Evolutionary conservation across 1,140 invertebrate species (phyloP).

Genomic region (Yoshiicerus persimilis): DNA sequence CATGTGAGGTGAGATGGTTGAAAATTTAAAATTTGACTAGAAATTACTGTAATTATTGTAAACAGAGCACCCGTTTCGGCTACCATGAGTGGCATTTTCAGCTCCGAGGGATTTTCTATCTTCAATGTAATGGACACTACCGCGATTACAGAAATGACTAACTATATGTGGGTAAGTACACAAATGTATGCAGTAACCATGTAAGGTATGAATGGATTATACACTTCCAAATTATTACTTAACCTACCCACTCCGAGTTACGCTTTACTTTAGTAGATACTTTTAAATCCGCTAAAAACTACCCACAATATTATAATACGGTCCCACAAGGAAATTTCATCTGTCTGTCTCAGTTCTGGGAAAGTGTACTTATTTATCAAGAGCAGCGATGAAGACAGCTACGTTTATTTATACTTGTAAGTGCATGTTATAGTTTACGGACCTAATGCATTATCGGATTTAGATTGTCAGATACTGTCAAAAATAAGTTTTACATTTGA

Average conservation of each 20-base stretch:
- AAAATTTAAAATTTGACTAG: slow-evolving; percentile 1
- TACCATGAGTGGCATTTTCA: neutral
- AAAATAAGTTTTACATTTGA: neutral
- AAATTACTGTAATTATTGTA: slow-evolving; percentile 3
- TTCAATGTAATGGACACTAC: neutral
- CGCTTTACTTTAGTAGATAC: neutral
- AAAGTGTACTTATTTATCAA: neutral
- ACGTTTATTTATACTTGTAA: neutral
- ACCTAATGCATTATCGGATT: neutral
- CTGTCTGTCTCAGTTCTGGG: neutral
- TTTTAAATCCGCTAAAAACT: neutral
- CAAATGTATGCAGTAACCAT: neutral
- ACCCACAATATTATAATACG: neutral
- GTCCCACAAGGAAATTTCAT: neutral
- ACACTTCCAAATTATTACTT: neutral
- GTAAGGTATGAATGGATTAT: neutral
- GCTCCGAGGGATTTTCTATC: neutral
- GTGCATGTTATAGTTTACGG: too few species aligned
- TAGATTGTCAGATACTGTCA: neutral
- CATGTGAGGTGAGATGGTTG: neutral
- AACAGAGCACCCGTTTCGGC: neutral
- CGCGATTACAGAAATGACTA: neutral
- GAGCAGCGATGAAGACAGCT: neutral
- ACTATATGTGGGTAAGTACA: neutral
- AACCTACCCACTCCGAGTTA: neutral